A percentile compares a stretch with the other conserved stretches of the same genome.
phyloP scores from a whole-genome alignment of 2,113 vertebrate species.

The Cyanoramphus novaezelandiae region DNA sequence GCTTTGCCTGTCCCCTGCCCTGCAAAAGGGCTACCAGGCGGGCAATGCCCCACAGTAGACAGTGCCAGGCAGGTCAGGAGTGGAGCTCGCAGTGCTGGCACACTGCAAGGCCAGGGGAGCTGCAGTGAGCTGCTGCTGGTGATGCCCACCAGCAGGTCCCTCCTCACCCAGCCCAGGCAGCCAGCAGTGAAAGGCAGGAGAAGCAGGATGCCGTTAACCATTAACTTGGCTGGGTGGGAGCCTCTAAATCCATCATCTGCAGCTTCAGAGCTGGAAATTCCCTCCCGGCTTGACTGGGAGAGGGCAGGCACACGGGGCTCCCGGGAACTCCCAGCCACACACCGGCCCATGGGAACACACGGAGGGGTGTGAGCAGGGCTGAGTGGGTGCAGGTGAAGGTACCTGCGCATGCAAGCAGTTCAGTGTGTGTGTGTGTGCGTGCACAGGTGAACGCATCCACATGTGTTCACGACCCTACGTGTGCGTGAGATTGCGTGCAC shows the following conservation, averaged over 20 bases:
- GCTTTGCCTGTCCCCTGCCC: background rate
- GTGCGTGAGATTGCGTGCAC: background rate
- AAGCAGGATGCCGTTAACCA: background rate
- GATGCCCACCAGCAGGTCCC: background rate
- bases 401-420: background rate
- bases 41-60: background rate
- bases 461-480: accelerated
- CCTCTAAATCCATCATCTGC: background rate
- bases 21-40: background rate
- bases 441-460: background rate
- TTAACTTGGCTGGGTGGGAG: background rate
- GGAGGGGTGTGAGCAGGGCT: background rate
- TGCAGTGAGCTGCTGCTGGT: background rate
- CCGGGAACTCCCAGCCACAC: accelerated
- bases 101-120: background rate
- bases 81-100: background rate
- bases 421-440: accelerated
- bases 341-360: accelerated
- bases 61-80: background rate
- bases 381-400: background rate
- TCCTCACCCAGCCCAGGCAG: accelerated
- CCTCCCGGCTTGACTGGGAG: background rate
- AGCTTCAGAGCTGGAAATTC: conserved; percentile 4
- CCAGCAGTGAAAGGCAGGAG: background rate
- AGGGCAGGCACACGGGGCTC: background rate